A percentile compares a stretch with the other conserved stretches of the same genome.
Conservation (phyloP, 1,140 invertebrate species). For the Diploscapter pachys region DNA sequence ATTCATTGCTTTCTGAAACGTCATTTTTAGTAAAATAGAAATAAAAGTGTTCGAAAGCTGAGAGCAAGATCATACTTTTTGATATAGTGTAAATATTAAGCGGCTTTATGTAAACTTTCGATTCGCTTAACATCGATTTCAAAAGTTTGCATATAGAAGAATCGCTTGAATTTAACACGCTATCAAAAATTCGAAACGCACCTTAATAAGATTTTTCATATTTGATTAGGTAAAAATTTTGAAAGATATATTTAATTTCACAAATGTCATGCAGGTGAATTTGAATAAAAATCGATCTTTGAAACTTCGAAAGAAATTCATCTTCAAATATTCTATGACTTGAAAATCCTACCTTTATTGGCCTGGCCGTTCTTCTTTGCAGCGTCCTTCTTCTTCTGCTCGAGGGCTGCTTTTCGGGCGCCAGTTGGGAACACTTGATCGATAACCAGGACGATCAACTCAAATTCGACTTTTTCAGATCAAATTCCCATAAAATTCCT, state of each 20-base stretch:
- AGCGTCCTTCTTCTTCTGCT: slow-evolving; percentile 29
- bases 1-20: not conserved
- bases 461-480: not conserved
- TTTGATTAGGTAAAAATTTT: not conserved
- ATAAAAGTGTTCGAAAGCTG: not conserved
- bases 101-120: too few relatives aligned
- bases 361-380: slow-evolving; percentile 17
- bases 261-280: too few relatives aligned
- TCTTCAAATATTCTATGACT: too few relatives aligned
- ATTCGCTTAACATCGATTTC: too few relatives aligned
- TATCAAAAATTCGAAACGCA: not conserved
- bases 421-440: slow-evolving; percentile 40
- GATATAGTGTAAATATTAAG: too few relatives aligned
- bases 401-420: slow-evolving; percentile 6
- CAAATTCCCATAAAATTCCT: too few relatives aligned
- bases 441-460: slow-evolving; percentile 42
- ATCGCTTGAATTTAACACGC: too few relatives aligned
- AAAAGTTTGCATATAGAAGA: too few relatives aligned
- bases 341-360: not conserved
- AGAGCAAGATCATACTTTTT: too few relatives aligned
- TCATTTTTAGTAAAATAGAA: slow-evolving; percentile 4
- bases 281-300: too few relatives aligned
- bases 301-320: too few relatives aligned
- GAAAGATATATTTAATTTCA: not conserved
- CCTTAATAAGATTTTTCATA: not conserved